Base-by-base conservation (phyloP, 2,797 vertebrate species). In the Argentina silus region DNA sequence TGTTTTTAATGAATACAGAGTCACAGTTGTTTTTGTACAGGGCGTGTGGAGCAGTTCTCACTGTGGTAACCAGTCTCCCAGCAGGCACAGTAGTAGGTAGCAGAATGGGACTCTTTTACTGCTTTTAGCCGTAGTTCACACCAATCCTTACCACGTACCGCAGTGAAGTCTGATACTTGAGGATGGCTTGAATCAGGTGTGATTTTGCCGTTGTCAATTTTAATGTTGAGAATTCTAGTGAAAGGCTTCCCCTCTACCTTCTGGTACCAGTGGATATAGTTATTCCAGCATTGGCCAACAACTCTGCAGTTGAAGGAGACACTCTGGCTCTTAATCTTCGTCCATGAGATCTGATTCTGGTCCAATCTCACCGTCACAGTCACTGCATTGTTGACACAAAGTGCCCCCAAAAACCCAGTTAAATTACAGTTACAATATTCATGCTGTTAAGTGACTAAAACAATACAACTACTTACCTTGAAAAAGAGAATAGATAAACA, bases 231-330 rank as follows among this genome's bases (percentile, higher is more conserved):
- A 9, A 80, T 55, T 55, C 78, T 70, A 68, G 69, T 70, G 14
- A 82, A 27, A 12, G 56, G 17, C 27, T 36, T 66, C 11, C 21
- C 50, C 0, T 75, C 69, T 60, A 67, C 75, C 63, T 72, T 69
- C 6, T 68, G 72, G 63, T 82, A 78, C 81, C 75, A 80, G 63
- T 83, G 78, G 23, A 82, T 56, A 36, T 27, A 78, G 3, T 42
- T 7, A 51, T 0, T 0, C 43, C 4, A 0, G 10, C 1, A 0
- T 4, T 72, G 57, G 5, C 23, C 72, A 12, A 17, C 17, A 55
- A 74, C 72, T 19, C 67, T 64, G 51, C 81, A 77, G 42, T 0
- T 53, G 7, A 82, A 17, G 6, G n/a, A 43, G 15, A 43, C 75
- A 23, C 48, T 55, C 17, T 63, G 72, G 5, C 15, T 21, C 8